Evolutionary conservation across 1,140 invertebrate species (phyloP), one percentile per base, ranked within the genome.

Genomic region (Drosophila ambigua): DNA sequence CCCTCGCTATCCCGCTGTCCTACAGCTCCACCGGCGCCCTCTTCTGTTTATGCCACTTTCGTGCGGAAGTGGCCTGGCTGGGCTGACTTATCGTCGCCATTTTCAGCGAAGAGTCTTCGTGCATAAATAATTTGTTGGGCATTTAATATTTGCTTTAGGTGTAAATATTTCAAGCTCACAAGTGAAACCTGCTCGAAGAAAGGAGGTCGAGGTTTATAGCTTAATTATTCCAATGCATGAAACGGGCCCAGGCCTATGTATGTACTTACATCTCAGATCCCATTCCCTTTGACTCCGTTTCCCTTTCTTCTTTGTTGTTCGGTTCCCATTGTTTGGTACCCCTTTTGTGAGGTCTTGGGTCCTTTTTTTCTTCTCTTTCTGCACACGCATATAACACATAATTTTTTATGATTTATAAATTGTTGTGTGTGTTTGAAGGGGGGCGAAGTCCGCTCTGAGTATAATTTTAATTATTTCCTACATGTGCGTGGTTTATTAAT

Each of bases 81-180:
- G 76, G 67, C 45, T 88, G 83, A 88, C 83, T 88, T 87, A 88
- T 88, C 83, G 83, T 87, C 75, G 75, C 78, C 74, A 87, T 88
- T 87, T 66, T 53, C 52, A 76, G 78, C 68, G 77, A 77, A 68
- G 73, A 66, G 63, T 77, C 73, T 84, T 74, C 72, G 81, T 75
- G 80, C 82, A 76, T 83, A 83, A 87, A 87, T 76, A 87, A 87
- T 88, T 87, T 79, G 62, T 87, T 82, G 59, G 66, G 82, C 78
- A 85, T 85, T 85, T 87, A 85, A 81, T 85, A 78, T 87, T 85
- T 81, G 74, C 75, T 87, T 72, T 82, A 88, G 83, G 83, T 88
- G 83, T 88, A 88, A 88, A 88, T 88, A 88, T 79, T 79, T 88
- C 79, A 87, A 83, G 84, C 83, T 89, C 83, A 89, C 83, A 83